A percentile compares a stretch with the other conserved stretches of the same genome.
phyloP scores from a whole-genome alignment of 2,797 vertebrate species.

The Fundulus diaphanus region DNA sequence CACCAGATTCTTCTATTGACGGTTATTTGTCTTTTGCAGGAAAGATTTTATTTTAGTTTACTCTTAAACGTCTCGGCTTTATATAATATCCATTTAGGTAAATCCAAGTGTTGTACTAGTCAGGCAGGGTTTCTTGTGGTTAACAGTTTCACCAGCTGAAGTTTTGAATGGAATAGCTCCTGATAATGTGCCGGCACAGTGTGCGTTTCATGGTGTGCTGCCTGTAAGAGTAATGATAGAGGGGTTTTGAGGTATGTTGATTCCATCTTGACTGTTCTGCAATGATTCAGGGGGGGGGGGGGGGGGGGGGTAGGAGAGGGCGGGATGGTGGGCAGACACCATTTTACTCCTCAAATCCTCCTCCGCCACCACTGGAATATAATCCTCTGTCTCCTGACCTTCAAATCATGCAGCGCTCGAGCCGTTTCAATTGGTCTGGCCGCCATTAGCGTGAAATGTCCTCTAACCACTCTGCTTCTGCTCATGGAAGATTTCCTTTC shows the following conservation, averaged over 20 bases:
- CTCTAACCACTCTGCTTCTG: constrained; percentile 80
- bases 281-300: constrained; percentile 72
- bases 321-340: constrained; percentile 57
- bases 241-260: constrained; percentile 74
- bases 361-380: constrained; percentile 81
- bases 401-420: constrained; percentile 85
- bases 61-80: constrained; percentile 13
- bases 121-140: constrained; percentile 22
- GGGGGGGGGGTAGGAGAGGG: constrained; percentile 54
- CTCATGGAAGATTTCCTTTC: constrained; percentile 82
- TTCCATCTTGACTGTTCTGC: constrained; percentile 79
- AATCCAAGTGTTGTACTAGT: constrained; percentile 10
- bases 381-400: constrained; percentile 87
- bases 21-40: background rate
- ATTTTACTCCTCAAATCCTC: constrained; percentile 79
- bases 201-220: constrained; percentile 60
- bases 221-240: constrained; percentile 74
- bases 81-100: constrained; percentile 20
- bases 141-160: constrained; percentile 43
- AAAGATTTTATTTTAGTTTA: constrained; percentile 20
- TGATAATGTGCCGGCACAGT: constrained; percentile 48
- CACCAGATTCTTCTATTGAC: background rate
- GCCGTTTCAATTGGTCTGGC: constrained; percentile 85
- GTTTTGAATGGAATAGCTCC: constrained; percentile 56
- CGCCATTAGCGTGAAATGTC: constrained; percentile 86